These are phyloP conservation scores for Maconellicoccus hirsutus DNA, from an alignment of 1,140 invertebrate species.

Conservation along the genomic window DNA sequence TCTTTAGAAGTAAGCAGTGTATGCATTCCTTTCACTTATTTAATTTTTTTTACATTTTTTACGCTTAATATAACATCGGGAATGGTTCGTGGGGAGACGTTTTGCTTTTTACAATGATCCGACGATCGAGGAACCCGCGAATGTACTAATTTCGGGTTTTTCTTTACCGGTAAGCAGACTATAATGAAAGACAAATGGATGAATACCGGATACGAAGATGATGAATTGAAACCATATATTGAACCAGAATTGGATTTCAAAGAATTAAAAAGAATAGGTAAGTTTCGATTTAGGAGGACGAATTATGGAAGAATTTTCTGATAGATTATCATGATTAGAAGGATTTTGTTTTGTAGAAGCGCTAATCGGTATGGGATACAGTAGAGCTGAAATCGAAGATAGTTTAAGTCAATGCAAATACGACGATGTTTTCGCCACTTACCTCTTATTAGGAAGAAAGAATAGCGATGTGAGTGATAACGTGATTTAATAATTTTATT, in stretches of 20 bases:
- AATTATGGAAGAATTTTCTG: too few relatives aligned
- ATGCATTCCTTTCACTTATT: conserved; percentile 24
- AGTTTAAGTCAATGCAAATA: conserved; percentile 93
- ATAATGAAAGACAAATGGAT: conserved; percentile 99
- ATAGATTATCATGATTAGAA: background rate
- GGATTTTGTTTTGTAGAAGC: conserved; percentile 54
- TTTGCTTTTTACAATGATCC: too few relatives aligned
- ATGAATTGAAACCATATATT: conserved; percentile 93
- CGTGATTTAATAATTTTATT: too few relatives aligned
- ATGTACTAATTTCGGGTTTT: background rate
- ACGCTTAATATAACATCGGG: too few relatives aligned
- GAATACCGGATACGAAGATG: conserved; percentile 98
- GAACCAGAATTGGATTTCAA: conserved; percentile 93
- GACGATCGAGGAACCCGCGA: too few relatives aligned
- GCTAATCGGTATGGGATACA: conserved; percentile 88
- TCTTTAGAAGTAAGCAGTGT: conserved; percentile 73
- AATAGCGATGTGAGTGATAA: conserved; percentile 71
- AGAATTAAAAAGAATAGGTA: conserved; percentile 95
- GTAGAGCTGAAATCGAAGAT: conserved; percentile 88
- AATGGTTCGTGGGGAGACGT: too few relatives aligned
- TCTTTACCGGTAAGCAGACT: conserved; percentile 37
- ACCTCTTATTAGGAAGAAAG: conserved; percentile 83
- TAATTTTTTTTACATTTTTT: conserved; percentile 25
- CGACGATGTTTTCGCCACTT: conserved; percentile 98
- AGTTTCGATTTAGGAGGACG: conserved; percentile 7